Percentiles rank a stretch among this genome's conserved stretches.
Conservation (phyloP, 2,113 vertebrate genomes). For the Indicator maculatus region DNA sequence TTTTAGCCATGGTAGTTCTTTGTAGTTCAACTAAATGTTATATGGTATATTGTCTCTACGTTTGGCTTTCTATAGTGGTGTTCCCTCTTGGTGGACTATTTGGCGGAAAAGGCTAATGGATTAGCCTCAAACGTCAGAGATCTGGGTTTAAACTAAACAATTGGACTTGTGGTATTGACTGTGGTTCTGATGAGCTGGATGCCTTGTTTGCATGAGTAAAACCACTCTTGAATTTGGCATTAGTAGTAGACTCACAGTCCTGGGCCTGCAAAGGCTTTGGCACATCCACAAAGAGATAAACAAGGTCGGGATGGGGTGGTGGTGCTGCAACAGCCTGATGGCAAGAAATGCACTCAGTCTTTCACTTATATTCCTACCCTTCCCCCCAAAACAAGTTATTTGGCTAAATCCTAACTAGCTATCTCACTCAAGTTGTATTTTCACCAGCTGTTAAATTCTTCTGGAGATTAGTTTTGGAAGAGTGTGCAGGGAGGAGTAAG, state of each 20-base stretch:
- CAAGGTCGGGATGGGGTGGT: not conserved
- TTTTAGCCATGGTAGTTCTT: constrained; percentile 52
- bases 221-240: not conserved
- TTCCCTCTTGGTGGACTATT: constrained; percentile 39
- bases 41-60: constrained; percentile 57
- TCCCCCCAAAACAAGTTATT: not conserved
- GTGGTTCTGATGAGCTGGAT: constrained; percentile 1
- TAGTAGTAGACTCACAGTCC: not conserved
- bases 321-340: not conserved
- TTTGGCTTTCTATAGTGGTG: constrained; percentile 41
- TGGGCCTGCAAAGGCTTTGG: not conserved
- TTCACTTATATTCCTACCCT: constrained; percentile 15
- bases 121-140: constrained; percentile 9
- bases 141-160: constrained; percentile 53
- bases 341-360: not conserved
- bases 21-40: constrained; percentile 65
- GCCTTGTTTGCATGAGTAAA: not conserved
- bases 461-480: constrained; percentile 12
- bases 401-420: constrained; percentile 18
- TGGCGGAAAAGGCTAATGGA: not conserved
- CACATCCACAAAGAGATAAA: not conserved
- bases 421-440: not conserved
- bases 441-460: constrained; percentile 27
- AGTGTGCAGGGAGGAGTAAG: not conserved
- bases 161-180: not conserved